Conservation (phyloP, 2,797 vertebrate species). For the Hafferia zeledoni region DNA sequence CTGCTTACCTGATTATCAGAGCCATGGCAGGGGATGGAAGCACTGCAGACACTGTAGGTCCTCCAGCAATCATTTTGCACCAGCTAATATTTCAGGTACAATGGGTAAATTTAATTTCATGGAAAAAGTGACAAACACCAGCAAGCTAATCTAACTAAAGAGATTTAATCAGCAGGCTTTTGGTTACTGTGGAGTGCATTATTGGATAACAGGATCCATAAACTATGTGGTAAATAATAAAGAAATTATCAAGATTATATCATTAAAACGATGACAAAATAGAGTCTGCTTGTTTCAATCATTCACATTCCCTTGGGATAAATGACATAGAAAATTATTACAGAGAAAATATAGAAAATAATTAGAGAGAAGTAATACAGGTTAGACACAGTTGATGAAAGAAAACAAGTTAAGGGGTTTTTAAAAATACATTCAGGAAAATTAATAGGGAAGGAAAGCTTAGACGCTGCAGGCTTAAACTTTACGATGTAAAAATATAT, state of each 20-base stretch:
- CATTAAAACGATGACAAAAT: neutral
- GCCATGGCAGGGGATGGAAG: neutral
- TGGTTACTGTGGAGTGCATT: neutral
- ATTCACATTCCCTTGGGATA: neutral
- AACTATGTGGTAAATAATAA: neutral
- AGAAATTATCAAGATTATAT: neutral
- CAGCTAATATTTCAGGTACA: neutral
- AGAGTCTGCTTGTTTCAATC: neutral
- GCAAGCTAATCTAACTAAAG: neutral
- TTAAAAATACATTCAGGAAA: neutral
- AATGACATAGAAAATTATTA: neutral
- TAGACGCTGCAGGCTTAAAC: neutral
- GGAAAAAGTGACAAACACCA: neutral
- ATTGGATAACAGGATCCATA: neutral
- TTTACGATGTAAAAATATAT: neutral
- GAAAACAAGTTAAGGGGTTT: neutral
- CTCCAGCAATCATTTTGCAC: neutral
- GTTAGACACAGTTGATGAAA: neutral
- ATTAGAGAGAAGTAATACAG: neutral
- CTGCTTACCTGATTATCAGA: neutral
- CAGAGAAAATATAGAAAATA: neutral
- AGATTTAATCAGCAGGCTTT: neutral
- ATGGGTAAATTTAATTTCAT: neutral
- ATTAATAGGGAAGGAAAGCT: neutral
- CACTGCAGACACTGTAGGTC: fast-evolving